Evolutionary conservation across 2,797 vertebrate species (phyloP), one percentile per base, ranked within the genome.

Genomic region (Denticeps clupeoides): DNA sequence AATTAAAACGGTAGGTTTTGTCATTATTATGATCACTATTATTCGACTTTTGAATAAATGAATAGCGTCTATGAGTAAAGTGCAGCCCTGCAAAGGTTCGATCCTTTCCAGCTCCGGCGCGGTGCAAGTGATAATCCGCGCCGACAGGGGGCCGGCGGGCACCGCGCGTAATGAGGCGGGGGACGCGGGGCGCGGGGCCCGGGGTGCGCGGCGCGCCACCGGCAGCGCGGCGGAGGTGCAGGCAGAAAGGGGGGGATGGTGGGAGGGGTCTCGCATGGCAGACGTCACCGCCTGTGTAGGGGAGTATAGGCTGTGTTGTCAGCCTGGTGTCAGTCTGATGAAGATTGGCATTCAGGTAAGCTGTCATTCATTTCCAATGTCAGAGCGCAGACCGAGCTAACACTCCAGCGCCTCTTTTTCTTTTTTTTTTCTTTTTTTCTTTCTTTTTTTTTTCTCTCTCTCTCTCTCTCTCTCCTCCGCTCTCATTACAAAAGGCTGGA

Each of bases 311-410:
- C 88, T 90, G 90, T 89, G 89, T 87, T 90, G 91, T 91, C 88
- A 91, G 87, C 86, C 89, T 84, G 85, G 90, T 92, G 90, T 91
- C 90, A 93, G 90, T 91, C 89, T 93, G 91, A 93, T 93, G 91
- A 92, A 93, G 91, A 93, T 95, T 93, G 91, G 91, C 91, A 93
- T 88, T 87, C 90, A 94, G 91, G 91, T 95, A 94, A 92, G 91
- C 90, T 95, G 90, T 93, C 91, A 93, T 92, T 94, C 91, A 92
- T 89, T 90, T 83, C 87, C 88, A 87, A 80, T 88, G 89, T 89
- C 87, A 92, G 86, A 82, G 85, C 77, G 72, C 75, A 72, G 73
- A 72, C 77, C 75, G 69, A 74, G 74, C 74, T 73, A 71, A 72
- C 77, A 73, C 78, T 82, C 69, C 67, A 71, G 80, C 82, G 77